Evolutionary conservation across 2,888 invertebrate genomes (phyloP).

Genomic region (Xestia ashworthii): DNA sequence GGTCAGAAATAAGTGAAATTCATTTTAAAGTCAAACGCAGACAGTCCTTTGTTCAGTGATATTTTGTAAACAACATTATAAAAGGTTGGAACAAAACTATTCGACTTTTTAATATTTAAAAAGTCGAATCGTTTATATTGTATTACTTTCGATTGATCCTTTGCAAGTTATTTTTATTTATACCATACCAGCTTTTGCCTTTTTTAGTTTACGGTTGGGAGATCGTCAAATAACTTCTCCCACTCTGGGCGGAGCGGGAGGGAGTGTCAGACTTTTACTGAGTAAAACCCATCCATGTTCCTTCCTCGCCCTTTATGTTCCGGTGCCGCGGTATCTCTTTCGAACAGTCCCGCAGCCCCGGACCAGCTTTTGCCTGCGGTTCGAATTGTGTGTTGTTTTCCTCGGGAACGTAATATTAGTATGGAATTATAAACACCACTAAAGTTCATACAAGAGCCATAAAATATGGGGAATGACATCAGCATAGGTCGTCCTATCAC

Average conservation of each 20-base stretch:
- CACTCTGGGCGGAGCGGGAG: no score
- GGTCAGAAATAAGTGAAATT: background rate
- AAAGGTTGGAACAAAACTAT: background rate
- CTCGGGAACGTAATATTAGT: no score
- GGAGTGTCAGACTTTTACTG: no score
- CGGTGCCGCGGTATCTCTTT: no score
- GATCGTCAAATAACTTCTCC: no score
- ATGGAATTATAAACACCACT: background rate
- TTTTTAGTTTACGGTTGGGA: no score
- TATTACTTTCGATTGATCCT: background rate
- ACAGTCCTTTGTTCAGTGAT: background rate
- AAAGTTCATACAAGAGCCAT: constrained; percentile 36
- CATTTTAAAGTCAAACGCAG: background rate
- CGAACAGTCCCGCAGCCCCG: no score
- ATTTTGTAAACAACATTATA: background rate
- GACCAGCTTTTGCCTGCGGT: no score
- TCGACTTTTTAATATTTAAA: background rate
- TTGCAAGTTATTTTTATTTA: constrained; percentile 11
- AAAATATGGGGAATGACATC: constrained; percentile 36
- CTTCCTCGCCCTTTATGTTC: no score
- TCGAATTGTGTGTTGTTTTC: no score
- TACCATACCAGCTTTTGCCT: background rate
- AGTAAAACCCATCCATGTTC: no score
- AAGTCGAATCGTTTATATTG: no score
- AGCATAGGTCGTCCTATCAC: constrained; percentile 44